These are phyloP conservation scores for Hippolais icterina DNA, from an alignment of 2,113 vertebrate genomes.

Conservation along the genomic window DNA sequence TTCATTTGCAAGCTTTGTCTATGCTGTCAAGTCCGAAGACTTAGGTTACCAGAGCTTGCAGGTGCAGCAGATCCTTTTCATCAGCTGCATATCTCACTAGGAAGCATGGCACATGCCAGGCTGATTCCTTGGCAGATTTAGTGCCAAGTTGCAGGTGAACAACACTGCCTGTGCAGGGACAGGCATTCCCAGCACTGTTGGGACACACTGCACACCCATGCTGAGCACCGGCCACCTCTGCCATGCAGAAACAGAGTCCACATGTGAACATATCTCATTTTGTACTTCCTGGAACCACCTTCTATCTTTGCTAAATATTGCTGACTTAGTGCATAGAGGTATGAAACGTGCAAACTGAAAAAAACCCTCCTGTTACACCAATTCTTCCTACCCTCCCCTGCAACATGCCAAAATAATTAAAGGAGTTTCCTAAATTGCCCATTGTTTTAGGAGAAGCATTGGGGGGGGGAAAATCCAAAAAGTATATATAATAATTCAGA, in stretches of 20 bases:
- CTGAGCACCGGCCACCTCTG: neutral
- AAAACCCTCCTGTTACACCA: accelerated
- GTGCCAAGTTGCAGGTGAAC: accelerated
- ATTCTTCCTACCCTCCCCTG: neutral
- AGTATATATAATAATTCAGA: neutral
- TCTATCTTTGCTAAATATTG: neutral
- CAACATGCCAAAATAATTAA: neutral
- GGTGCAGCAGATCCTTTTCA: neutral
- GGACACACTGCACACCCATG: accelerated
- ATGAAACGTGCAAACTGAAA: neutral
- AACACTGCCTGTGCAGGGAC: accelerated
- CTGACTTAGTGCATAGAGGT: neutral
- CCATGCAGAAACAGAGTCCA: neutral
- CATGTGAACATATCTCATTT: accelerated
- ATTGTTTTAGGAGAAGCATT: neutral
- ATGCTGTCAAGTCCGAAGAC: accelerated
- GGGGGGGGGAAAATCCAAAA: accelerated
- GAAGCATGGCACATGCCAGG: accelerated
- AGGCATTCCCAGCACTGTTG: accelerated
- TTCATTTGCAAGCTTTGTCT: neutral
- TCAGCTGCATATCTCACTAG: accelerated
- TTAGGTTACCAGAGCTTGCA: neutral
- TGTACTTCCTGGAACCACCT: neutral
- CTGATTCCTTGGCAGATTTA: neutral
- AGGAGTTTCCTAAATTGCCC: neutral